These are phyloP conservation scores for Conus betulinus DNA, from an alignment of 1,140 invertebrate genomes.

Conservation along the genomic window DNA sequence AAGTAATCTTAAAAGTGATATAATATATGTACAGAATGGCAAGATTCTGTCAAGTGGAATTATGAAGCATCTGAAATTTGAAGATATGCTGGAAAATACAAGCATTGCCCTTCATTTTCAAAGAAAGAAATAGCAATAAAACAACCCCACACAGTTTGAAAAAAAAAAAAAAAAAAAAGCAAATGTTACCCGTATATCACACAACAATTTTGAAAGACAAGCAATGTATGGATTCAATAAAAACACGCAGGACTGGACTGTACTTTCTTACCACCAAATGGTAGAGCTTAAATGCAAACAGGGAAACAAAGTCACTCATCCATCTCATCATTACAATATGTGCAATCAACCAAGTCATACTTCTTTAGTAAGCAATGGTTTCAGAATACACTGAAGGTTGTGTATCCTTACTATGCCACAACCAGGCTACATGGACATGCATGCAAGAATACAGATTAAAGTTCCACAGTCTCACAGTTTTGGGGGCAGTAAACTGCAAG, in stretches of 20 bases:
- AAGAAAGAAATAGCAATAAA: neutral
- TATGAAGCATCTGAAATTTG: neutral
- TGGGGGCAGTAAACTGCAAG: too few species aligned
- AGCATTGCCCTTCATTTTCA: neutral
- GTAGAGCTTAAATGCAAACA: neutral
- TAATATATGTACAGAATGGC: neutral
- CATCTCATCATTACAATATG: too few species aligned
- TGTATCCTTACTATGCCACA: too few species aligned
- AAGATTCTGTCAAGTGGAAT: neutral
- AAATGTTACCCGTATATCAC: slow-evolving; percentile 1
- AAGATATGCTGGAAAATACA: slow-evolving; percentile 7
- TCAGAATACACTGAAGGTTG: too few species aligned
- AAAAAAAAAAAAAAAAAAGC: neutral
- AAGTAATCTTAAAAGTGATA: neutral
- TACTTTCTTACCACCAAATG: neutral
- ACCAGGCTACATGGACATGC: too few species aligned
- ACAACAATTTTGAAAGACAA: neutral
- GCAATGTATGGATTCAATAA: neutral
- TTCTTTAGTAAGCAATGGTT: too few species aligned
- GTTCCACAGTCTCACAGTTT: too few species aligned
- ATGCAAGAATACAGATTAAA: too few species aligned
- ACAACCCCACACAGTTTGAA: neutral
- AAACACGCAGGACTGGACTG: neutral
- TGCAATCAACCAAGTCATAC: too few species aligned
- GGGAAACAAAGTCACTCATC: neutral